Conservation (phyloP, 2,113 vertebrate genomes). For the Lethenteron reissneri region DNA sequence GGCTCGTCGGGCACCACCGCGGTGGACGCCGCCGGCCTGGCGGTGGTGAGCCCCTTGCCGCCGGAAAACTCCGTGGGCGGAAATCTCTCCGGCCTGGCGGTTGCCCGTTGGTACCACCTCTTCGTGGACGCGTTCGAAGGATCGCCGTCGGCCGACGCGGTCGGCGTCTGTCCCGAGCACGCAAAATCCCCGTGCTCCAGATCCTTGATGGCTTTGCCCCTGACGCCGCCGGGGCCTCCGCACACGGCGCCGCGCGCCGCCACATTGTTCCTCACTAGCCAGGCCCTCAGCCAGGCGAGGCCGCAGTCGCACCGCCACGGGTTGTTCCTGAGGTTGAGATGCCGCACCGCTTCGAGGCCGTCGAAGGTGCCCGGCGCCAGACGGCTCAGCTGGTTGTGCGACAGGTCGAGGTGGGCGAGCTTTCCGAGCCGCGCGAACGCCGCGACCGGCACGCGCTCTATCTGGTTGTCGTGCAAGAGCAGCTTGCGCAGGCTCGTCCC, state of each 20-base stretch:
- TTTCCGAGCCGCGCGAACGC: constrained; percentile 46
- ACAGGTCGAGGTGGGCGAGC: constrained; percentile 52
- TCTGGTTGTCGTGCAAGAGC: constrained; percentile 63
- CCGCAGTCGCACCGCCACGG: constrained; percentile 86
- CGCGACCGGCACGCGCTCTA: constrained; percentile 55
- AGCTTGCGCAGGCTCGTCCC: constrained; percentile 43
- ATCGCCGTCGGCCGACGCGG: constrained; percentile 12
- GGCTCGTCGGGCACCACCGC: constrained; percentile 43
- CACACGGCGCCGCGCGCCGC: constrained; percentile 41
- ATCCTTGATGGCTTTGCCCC: constrained; percentile 55
- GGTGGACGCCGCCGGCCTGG: constrained; percentile 26
- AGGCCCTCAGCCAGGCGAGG: constrained; percentile 65
- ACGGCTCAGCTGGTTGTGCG: constrained; percentile 73
- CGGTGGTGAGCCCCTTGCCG: too few species aligned
- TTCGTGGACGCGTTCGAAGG: constrained; percentile 19
- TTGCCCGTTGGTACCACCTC: constrained; percentile 13
- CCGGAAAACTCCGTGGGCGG: constrained; percentile 6
- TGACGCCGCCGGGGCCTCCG: constrained; percentile 47
- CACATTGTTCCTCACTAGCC: constrained; percentile 31
- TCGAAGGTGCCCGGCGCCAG: constrained; percentile 59
- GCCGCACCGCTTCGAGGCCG: constrained; percentile 46
- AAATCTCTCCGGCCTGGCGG: constrained; percentile 52
- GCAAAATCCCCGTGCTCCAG: constrained; percentile 56
- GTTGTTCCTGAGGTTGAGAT: constrained; percentile 58
- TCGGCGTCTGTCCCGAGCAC: constrained; percentile 30